These are phyloP conservation scores for Malacosoma neustria DNA, from an alignment of 2,888 invertebrate species.

Conservation along the genomic window DNA sequence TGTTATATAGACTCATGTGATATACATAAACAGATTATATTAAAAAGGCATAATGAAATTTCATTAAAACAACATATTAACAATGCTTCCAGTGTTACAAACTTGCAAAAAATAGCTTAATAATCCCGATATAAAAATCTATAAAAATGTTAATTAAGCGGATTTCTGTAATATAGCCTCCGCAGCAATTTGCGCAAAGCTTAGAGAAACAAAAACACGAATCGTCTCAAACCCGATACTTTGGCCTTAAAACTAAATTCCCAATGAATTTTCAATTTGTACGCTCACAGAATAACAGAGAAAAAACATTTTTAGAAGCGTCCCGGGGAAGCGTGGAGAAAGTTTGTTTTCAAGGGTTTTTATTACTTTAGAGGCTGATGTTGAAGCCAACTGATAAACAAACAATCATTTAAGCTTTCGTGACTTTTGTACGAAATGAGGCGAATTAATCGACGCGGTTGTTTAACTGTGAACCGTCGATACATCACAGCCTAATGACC, in stretches of 20 bases:
- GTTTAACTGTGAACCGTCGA: constrained; percentile 35
- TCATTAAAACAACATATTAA: too few relatives aligned
- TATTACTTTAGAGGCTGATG: background rate
- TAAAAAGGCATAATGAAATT: too few relatives aligned
- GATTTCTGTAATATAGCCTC: background rate
- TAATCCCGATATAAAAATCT: too few relatives aligned
- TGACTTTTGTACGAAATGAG: constrained; percentile 31
- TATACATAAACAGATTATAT: too few relatives aligned
- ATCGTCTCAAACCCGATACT: background rate
- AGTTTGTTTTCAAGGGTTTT: background rate
- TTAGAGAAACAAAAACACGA: background rate
- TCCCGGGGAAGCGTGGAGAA: background rate
- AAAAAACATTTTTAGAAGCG: background rate
- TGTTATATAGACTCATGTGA: too few relatives aligned
- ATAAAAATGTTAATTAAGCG: background rate
- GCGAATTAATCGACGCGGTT: constrained; percentile 44
- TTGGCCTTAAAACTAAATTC: background rate
- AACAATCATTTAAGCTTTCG: constrained; percentile 27
- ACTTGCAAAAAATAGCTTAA: too few relatives aligned
- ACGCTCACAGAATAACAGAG: background rate
- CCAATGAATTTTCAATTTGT: background rate
- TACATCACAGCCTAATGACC: constrained; percentile 42
- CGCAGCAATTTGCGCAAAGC: background rate
- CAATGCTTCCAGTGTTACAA: too few relatives aligned
- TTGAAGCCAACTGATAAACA: constrained; percentile 9